Base-by-base conservation (phyloP, 2,797 vertebrate genomes). In the Leptoclinus maculatus region DNA sequence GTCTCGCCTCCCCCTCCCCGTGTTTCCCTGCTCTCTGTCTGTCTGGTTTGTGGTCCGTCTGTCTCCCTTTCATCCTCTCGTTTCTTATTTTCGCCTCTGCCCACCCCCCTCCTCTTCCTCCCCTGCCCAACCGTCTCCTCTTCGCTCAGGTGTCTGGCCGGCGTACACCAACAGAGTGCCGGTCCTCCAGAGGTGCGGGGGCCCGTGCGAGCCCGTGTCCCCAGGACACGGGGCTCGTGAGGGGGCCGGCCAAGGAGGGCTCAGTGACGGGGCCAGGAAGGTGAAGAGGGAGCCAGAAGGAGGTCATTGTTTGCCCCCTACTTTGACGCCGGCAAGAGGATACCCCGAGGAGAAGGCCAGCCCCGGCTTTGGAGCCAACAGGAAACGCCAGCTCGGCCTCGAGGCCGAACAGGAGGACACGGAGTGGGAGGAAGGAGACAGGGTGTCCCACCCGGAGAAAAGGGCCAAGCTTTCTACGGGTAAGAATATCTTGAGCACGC, bases 321-420 rank as follows among this genome's bases (percentile, higher is more conserved):
- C 79, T 75, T 38, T 91, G 80, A 86, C 89, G 11, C 83, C 80
- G n/a, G 88, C 71, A 0, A 95, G 95, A 81, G 94, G 89, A 16
- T 92, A 83, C 2, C 34, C 84, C 57, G 93, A 85, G 43, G 65
- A 29, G 29, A 29, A 29, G 29, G 29, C 74, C 80, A 87, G 87
- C 36, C 90, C 88, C 21, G 95, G 93, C 65, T 88, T 88, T 23
- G 94, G 89, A 85, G 89, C 93, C 83, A 87, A 91, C 82, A 95
- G 96, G 92, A 98, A 97, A 87, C 96, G 96, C 78, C 95, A 94
- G 73, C 90, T 94, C 79, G 88, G 91, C 87, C 94, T 89, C 85
- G 95, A 96, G 79, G 25, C 62, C 1, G 89, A 91, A 36, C 81
- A 63, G 51, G 89, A 91, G 87, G 82, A 95, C 62, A 82, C 94